Percentiles rank a stretch among this genome's conserved stretches.
Evolutionary conservation across 2,113 vertebrate species (phyloP).

Genomic region (Etia nguti): DNA sequence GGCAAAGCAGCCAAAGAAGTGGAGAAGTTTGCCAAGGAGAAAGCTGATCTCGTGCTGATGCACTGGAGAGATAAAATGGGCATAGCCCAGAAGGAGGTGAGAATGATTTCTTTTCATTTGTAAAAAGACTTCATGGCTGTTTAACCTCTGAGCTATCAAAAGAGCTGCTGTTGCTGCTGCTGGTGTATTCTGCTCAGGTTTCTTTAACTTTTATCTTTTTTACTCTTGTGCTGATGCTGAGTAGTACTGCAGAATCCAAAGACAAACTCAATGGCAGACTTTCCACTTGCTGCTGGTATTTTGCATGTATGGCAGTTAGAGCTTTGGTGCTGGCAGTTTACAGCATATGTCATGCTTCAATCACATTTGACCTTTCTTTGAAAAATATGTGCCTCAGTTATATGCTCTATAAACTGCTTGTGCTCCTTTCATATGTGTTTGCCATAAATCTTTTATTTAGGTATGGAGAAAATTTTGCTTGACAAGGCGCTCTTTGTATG

Average conservation of each 20-base stretch:
- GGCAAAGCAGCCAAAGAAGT: slow-evolving; percentile 99
- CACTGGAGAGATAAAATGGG: slow-evolving; percentile 99
- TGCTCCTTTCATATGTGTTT: neutral
- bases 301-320: slow-evolving; percentile 3
- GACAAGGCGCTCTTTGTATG: neutral
- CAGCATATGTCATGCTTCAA: neutral
- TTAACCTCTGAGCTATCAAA: neutral
- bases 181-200: neutral
- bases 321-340: neutral
- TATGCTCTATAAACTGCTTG: neutral
- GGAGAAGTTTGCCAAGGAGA: slow-evolving; percentile 99
- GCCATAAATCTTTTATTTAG: neutral
- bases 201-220: neutral
- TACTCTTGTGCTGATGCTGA: slow-evolving; percentile 16
- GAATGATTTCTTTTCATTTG: neutral
- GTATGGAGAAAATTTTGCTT: neutral
- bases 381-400: neutral
- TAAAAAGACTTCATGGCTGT: neutral
- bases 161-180: neutral
- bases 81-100: slow-evolving; percentile 97
- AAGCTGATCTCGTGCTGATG: slow-evolving; percentile 92
- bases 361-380: neutral
- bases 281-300: neutral
- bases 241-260: neutral
- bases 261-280: neutral